Base-by-base conservation (phyloP, 2,888 invertebrate genomes). In the Gymnocheta viridis region DNA sequence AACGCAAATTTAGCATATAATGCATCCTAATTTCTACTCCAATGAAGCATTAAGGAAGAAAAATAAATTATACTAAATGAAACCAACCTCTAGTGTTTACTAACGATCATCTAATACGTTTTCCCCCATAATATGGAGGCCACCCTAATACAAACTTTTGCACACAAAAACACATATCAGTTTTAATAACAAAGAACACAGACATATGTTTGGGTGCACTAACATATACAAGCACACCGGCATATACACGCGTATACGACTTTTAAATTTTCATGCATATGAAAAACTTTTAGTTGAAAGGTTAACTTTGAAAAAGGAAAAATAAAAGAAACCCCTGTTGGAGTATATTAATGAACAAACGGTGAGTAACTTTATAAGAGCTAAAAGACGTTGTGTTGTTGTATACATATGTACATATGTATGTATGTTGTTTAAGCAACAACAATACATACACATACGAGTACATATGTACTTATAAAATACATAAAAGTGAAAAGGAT, bases 291-390 rank as follows among this genome's bases (percentile, higher is more conserved):
- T 51, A 24, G 54, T 56, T 69, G 12, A 62, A 70, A 64, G 70
- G 70, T 82, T 72, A 67, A 72, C 67, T 58, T 32, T 62, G 24
- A 62, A 74, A 73, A 12, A 19, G 66, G 19, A 56, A 38, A 69
- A 60, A 32, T 19, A 27, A 41, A 66, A 64, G 27, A 17, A 62
- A 54, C 44, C 6, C 14, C 22, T 19, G 27, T 27, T 38, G 7
- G 66, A 79, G 78, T 82, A 62, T 47, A 82, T 82, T 82, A 82
- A 82, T 64, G 64, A 74, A 76, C 74, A 56, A 64, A 64, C 74
- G 74, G 83, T 83, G 79, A 83, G 64, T 83, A 79, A 83, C 70
- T 79, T 79, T 66, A 58, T 51, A 76, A 80, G 79, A 83, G 74
- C 66, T 58, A 77, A 27, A 82, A 69, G 60, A 62, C 49, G n/a